These are phyloP conservation scores for Catamblyrhynchus diadema DNA, from an alignment of 2,797 vertebrate genomes.

Conservation along the genomic window DNA sequence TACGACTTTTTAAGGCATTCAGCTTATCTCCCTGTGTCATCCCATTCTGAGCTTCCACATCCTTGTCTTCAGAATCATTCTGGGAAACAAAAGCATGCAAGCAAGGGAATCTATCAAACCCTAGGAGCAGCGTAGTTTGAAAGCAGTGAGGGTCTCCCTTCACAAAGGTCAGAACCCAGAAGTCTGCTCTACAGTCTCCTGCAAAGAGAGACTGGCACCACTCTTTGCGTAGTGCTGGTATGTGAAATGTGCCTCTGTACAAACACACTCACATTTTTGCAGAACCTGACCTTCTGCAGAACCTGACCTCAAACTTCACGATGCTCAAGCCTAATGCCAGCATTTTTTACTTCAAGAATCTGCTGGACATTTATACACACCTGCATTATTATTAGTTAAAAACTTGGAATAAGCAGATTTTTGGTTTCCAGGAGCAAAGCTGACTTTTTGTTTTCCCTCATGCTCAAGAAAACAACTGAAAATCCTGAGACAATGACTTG, in stretches of 20 bases:
- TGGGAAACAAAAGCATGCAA: constrained; percentile 43
- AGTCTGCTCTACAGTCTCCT: neutral
- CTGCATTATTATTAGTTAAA: neutral
- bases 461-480: neutral
- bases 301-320: neutral
- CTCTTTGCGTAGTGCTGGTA: too few relatives aligned
- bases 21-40: constrained; percentile 96
- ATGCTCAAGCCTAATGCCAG: neutral
- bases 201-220: neutral
- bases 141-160: neutral
- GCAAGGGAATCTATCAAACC: neutral
- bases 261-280: neutral
- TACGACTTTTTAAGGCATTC: constrained; percentile 90
- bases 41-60: constrained; percentile 62
- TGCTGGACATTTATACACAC: neutral
- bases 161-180: neutral
- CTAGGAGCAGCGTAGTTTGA: neutral
- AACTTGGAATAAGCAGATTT: neutral
- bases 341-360: neutral
- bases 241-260: neutral
- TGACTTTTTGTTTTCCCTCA: neutral
- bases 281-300: neutral
- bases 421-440: neutral
- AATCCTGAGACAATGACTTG: neutral
- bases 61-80: constrained; percentile 77